Conservation (phyloP, 2,113 vertebrate genomes). For the Laticauda colubrina region DNA sequence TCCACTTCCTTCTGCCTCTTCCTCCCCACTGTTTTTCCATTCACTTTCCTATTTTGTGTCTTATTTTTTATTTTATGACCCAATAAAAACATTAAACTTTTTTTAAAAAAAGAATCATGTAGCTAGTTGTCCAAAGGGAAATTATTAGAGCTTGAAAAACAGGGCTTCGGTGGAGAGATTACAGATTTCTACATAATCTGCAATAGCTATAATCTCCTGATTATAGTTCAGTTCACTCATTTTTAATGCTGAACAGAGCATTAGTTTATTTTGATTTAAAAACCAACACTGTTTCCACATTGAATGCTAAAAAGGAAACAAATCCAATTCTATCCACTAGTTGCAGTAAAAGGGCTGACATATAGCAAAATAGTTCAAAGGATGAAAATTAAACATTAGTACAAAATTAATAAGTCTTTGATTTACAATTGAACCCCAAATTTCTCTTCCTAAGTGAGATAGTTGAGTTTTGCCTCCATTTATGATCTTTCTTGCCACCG, state of each 20-base stretch:
- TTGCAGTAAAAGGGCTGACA: neutral
- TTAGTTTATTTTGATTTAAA: conserved; percentile 25
- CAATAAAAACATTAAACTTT: no score
- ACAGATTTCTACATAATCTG: no score
- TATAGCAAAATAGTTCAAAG: neutral
- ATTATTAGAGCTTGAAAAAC: neutral
- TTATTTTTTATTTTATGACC: no score
- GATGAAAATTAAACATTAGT: neutral
- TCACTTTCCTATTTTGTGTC: no score
- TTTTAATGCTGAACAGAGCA: conserved; percentile 12
- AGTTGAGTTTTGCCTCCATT: neutral
- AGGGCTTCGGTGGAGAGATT: neutral
- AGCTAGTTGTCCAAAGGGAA: neutral
- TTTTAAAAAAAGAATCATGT: neutral
- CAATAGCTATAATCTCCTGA: neutral
- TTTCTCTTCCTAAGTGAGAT: neutral
- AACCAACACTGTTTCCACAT: neutral
- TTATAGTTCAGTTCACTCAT: neutral
- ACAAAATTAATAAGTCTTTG: neutral
- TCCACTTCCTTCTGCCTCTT: no score
- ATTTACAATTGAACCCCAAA: neutral
- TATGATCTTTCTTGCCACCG: neutral
- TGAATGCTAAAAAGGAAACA: neutral
- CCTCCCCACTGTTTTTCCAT: no score
- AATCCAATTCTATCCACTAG: neutral